Base-by-base conservation (phyloP, 2,797 vertebrate genomes). In the Schizopygopsis pylzovi region DNA sequence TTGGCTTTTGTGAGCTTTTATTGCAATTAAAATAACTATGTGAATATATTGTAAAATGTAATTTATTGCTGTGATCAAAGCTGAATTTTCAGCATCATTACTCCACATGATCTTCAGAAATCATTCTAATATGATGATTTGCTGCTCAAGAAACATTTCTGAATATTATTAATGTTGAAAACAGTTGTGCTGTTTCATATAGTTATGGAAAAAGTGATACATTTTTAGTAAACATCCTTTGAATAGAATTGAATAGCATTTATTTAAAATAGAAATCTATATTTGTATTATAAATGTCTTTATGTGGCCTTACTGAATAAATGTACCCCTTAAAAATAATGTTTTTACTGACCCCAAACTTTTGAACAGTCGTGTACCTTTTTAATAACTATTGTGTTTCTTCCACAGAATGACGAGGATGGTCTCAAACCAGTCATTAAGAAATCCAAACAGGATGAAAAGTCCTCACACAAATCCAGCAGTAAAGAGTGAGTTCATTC, bases 361-460 rank as follows among this genome's bases (percentile, higher is more conserved):
- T 73, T 49, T 49, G 15, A 52, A 76, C 9, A 9, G 10, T 54
- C 10, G 18, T 12, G 10, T 12, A 22, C 18, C 4, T 33, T 11
- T 11, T 33, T 11, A 33, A 37, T 88, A 8, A 75, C 41, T 84
- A 47, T 22, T 76, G 87, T 75, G 89, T 81, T 65, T n/a, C 59
- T 52, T 82, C 28, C 91, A 76, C 89, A 99, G 98, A 98, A 96
- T 12, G 96, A 98, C 6, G 98, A 99, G 67, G 98, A 99, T 80
- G 92, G 91, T 89, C 89, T 95, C 90, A 96, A 97, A 92, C 95
- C 92, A 85, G 97, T 98, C 80, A 97, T 93, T 94, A 99, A 99
- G 93, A 97, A 98, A 91, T 95, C 96, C 52, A 98, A 97, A 93
- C 92, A 94, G 5, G 98, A 99, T 87, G 97, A 98, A 22, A 99